A percentile compares a stretch with the other conserved stretches of the same genome.
These are phyloP conservation scores for Arizona elegans DNA, from an alignment of 2,113 vertebrate genomes.

Conservation along the genomic window DNA sequence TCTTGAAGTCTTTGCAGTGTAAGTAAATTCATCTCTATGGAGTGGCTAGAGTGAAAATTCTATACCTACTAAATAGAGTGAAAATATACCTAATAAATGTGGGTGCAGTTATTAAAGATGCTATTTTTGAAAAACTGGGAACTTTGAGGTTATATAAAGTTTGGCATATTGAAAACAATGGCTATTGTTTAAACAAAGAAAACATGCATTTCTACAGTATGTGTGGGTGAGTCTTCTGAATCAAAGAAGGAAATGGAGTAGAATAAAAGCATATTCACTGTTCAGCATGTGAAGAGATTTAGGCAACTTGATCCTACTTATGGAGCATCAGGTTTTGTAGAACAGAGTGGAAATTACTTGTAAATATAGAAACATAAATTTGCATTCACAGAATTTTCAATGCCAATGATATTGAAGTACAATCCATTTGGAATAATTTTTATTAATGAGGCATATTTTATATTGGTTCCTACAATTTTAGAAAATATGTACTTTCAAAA, in stretches of 20 bases:
- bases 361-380: neutral
- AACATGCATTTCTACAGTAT: neutral
- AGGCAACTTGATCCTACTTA: neutral
- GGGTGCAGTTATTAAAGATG: neutral
- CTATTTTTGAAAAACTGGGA: neutral
- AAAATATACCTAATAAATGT: neutral
- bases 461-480: neutral
- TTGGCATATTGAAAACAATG: neutral
- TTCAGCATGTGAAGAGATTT: neutral
- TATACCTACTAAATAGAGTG: neutral
- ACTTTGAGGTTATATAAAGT: neutral
- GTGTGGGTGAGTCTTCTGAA: neutral
- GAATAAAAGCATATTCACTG: neutral
- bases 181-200: neutral
- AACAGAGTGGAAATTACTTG: neutral
- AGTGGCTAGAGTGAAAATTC: no score
- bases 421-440: neutral
- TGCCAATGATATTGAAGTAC: neutral
- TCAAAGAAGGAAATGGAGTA: neutral
- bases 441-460: neutral
- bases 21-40: neutral
- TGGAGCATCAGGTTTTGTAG: neutral
- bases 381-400: neutral
- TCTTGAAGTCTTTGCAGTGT: neutral
- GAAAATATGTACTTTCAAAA: neutral